phyloP scores from a whole-genome alignment of 2,113 vertebrate genomes.

The Falcunculus frontatus region DNA sequence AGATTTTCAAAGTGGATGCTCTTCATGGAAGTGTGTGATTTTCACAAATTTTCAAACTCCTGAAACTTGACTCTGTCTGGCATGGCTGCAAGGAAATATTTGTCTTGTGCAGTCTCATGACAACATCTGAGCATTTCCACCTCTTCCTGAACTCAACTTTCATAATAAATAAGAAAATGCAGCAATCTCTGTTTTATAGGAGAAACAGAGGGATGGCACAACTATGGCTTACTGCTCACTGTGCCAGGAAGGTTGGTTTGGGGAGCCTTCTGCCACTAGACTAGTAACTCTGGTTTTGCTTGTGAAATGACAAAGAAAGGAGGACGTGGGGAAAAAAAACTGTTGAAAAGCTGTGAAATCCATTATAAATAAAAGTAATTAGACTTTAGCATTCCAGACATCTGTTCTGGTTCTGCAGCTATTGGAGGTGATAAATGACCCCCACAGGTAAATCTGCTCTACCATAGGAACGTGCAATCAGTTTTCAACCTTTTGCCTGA shows the following conservation, averaged over 20 bases:
- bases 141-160: not conserved
- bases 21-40: not conserved
- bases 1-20: not conserved
- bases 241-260: not conserved
- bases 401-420: not conserved
- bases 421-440: not conserved
- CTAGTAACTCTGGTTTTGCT: not conserved
- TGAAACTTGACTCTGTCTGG: not conserved
- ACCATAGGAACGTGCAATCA: accelerated
- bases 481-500: not conserved
- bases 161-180: not conserved
- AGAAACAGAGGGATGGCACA: not conserved
- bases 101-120: not conserved
- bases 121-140: not conserved
- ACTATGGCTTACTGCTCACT: not conserved
- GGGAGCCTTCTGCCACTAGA: not conserved
- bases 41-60: not conserved
- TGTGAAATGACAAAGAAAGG: not conserved
- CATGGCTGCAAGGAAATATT: not conserved
- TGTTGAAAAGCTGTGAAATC: not conserved
- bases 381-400: not conserved
- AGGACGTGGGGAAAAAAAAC: not conserved
- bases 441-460: not conserved
- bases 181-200: not conserved
- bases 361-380: not conserved